Base-by-base conservation (phyloP, 2,888 invertebrate genomes). In the Clostera curtula region DNA sequence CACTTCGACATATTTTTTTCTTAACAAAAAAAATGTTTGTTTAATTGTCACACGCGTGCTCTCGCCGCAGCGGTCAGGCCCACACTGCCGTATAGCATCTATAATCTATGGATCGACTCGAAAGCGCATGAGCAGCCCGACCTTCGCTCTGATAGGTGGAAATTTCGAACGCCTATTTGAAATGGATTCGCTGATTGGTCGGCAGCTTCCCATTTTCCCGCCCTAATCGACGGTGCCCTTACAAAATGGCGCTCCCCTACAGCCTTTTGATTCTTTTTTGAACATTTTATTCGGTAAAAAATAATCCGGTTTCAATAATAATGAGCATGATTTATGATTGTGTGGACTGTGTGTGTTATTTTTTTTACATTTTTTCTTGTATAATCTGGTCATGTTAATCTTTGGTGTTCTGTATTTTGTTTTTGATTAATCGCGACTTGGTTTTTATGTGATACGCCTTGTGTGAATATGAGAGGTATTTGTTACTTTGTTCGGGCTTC, bases 241-340 rank as follows among this genome's bases (percentile, higher is more conserved):
- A 68, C 79, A 82, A 82, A 73, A 82, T 82, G 82, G 83, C 83
- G 77, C 63, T 63, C 75, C 73, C 82, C 76, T 70, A 73, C 64
- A 76, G 74, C 73, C 72, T 76, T 76, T 76, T 74, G 76, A 77
- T 77, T 71, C 69, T 76, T 80, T 82, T 83, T 82, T 75, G 71
- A 77, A 67, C 77, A 74, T 79, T 79, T 82, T 75, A 58, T 75
- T 70, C 58, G 63, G 73, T 79, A 79, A 82, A 79, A 82, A 80
- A 82, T 83, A 82, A 82, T 80, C 82, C 77, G 70, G 82, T 82
- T 77, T 66, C 68, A 71, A 75, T 73, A n/a, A 83, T 83, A 83
- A 82, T 82, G 83, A 80, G 77, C 72, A 80, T 82, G 83, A 83
- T 83, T 83, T 83, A 83, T 79, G 80, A 65, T 74, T 75, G 73